Percentiles rank a stretch among this genome's conserved stretches.
Evolutionary conservation across 2,888 invertebrate species (phyloP).

Genomic region (Ectemnius cavifrons): DNA sequence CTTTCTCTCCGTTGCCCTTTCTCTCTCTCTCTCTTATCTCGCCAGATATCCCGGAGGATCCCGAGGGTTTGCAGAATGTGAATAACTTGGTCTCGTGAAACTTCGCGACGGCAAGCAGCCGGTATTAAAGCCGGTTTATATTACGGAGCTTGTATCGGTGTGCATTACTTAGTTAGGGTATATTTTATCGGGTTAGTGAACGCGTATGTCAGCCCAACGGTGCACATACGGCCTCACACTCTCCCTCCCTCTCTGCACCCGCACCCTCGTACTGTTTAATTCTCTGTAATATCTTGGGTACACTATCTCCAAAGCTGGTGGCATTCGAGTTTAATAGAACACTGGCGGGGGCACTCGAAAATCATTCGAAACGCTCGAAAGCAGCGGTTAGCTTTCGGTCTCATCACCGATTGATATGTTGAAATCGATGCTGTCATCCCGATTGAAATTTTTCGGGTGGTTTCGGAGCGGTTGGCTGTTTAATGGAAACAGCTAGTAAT

Average conservation of each 20-base stretch:
- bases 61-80: slow-evolving; percentile 52
- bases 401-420: too few relatives aligned
- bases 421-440: too few relatives aligned
- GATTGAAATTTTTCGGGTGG: too few relatives aligned
- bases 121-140: slow-evolving; percentile 52
- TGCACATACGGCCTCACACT: slow-evolving; percentile 7
- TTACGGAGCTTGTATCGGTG: slow-evolving; percentile 39
- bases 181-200: slow-evolving; percentile 11
- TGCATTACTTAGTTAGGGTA: slow-evolving; percentile 50
- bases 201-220: slow-evolving; percentile 25
- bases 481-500: slow-evolving; percentile 18
- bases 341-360: too few relatives aligned
- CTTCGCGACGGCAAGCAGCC: slow-evolving; percentile 45
- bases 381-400: too few relatives aligned
- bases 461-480: slow-evolving; percentile 16
- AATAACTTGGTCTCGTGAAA: slow-evolving; percentile 55
- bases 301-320: too few relatives aligned
- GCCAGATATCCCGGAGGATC: slow-evolving; percentile 16
- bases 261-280: too few relatives aligned
- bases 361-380: too few relatives aligned
- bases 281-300: too few relatives aligned
- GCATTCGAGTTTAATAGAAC: too few relatives aligned
- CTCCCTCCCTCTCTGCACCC: too few relatives aligned
- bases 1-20: slow-evolving; percentile 4
- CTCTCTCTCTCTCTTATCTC: background rate